These are phyloP conservation scores for Atta texana DNA, from an alignment of 1,140 invertebrate genomes.

Conservation along the genomic window DNA sequence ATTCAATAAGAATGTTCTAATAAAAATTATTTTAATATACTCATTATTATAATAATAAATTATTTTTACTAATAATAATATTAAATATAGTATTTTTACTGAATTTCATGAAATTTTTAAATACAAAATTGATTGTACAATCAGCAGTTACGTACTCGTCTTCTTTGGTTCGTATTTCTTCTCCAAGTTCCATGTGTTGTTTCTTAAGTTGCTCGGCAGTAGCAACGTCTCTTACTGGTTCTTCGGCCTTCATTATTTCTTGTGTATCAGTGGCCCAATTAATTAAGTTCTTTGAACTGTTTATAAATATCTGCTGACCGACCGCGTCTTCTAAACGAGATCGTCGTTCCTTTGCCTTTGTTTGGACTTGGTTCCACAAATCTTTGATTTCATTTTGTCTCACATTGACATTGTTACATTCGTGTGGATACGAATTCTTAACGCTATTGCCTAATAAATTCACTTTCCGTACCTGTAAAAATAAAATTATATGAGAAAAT, in stretches of 20 bases:
- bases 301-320: constrained; percentile 97
- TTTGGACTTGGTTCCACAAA: constrained; percentile 95
- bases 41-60: not conserved
- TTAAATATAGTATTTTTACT: no score
- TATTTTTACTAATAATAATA: not conserved
- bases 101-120: constrained; percentile 3
- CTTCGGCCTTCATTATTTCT: constrained; percentile 93
- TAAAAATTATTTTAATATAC: constrained; percentile 9
- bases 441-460: constrained; percentile 93
- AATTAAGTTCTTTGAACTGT: constrained; percentile 92
- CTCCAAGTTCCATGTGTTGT: constrained; percentile 95
- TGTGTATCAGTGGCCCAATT: constrained; percentile 93
- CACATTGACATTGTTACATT: constrained; percentile 93
- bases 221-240: constrained; percentile 94
- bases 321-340: constrained; percentile 96
- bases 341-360: constrained; percentile 93
- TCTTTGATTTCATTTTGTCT: constrained; percentile 94
- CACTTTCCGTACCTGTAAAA: constrained; percentile 87
- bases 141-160: constrained; percentile 90
- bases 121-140: not conserved
- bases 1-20: not conserved
- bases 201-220: constrained; percentile 96
- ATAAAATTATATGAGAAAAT: not conserved
- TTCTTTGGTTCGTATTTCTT: constrained; percentile 96
- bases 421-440: constrained; percentile 96